Evolutionary conservation across 2,888 invertebrate species (phyloP).

Genomic region (Copidosoma aretas): DNA sequence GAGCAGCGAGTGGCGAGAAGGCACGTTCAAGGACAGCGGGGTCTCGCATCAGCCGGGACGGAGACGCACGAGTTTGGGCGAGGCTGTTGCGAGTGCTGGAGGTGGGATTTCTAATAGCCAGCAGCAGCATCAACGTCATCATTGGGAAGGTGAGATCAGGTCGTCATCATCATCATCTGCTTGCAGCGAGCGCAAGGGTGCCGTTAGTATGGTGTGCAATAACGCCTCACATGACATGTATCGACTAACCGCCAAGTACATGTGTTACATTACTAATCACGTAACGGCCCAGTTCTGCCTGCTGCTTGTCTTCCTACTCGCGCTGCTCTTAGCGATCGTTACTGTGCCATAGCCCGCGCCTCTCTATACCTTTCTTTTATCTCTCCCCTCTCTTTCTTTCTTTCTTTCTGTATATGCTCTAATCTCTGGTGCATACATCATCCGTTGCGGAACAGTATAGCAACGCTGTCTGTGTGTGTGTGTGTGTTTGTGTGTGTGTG

Average conservation of each 20-base stretch:
- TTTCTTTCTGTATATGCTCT: background rate
- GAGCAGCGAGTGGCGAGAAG: constrained; percentile 37
- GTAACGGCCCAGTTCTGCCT: constrained; percentile 53
- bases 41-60: background rate
- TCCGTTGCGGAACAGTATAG: no score
- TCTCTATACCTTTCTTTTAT: background rate
- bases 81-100: background rate
- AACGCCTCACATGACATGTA: constrained; percentile 38
- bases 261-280: constrained; percentile 56
- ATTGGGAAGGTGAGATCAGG: constrained; percentile 55
- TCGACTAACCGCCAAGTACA: constrained; percentile 45
- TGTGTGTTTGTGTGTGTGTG: no score
- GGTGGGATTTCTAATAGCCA: background rate
- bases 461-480: no score
- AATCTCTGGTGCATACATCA: background rate
- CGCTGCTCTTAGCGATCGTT: constrained; percentile 56
- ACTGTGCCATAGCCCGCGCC: constrained; percentile 49
- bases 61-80: constrained; percentile 26
- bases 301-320: constrained; percentile 56
- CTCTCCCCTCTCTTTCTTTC: background rate
- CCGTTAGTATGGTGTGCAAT: constrained; percentile 38
- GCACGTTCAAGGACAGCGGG: constrained; percentile 20
- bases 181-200: constrained; percentile 30
- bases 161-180: constrained; percentile 16
- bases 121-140: constrained; percentile 1